Evolutionary conservation across 2,888 invertebrate species (phyloP).

Genomic region (Sesamia inferens): DNA sequence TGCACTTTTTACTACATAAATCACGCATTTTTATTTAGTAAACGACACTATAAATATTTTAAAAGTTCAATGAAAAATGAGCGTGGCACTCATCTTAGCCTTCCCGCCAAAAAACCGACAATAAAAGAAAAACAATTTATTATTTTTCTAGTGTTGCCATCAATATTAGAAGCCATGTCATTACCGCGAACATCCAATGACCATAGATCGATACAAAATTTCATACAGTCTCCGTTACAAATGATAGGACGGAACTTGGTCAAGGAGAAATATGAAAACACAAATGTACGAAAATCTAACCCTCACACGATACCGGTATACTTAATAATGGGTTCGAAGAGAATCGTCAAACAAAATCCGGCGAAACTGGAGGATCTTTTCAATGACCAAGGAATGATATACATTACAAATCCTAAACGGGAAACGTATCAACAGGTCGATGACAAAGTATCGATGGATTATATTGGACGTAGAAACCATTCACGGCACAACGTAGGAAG

Average conservation of each 20-base stretch:
- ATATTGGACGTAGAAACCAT: not conserved
- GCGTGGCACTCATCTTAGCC: too few relatives aligned
- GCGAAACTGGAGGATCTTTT: not conserved
- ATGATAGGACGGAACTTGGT: not conserved
- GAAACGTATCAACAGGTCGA: not conserved
- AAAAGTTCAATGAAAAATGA: too few relatives aligned
- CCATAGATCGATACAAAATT: not conserved
- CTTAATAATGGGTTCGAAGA: not conserved
- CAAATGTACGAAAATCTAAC: not conserved
- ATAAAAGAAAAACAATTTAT: too few relatives aligned
- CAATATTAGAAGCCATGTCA: not conserved
- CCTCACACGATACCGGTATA: slow-evolving; percentile 2
- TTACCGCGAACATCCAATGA: not conserved
- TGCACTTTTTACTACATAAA: too few relatives aligned
- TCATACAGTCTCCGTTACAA: not conserved
- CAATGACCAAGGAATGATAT: slow-evolving; percentile 18
- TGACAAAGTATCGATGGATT: not conserved
- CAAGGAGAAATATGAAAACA: slow-evolving; percentile 1
- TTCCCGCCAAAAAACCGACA: too few relatives aligned
- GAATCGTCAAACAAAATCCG: not conserved
- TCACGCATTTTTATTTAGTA: too few relatives aligned
- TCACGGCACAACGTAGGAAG: accelerated
- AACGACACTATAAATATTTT: too few relatives aligned
- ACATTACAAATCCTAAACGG: slow-evolving; percentile 13
- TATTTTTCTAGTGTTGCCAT: slow-evolving; percentile 3